Evolutionary conservation across 2,113 vertebrate species (phyloP).

Genomic region (Tragulus kanchil): DNA sequence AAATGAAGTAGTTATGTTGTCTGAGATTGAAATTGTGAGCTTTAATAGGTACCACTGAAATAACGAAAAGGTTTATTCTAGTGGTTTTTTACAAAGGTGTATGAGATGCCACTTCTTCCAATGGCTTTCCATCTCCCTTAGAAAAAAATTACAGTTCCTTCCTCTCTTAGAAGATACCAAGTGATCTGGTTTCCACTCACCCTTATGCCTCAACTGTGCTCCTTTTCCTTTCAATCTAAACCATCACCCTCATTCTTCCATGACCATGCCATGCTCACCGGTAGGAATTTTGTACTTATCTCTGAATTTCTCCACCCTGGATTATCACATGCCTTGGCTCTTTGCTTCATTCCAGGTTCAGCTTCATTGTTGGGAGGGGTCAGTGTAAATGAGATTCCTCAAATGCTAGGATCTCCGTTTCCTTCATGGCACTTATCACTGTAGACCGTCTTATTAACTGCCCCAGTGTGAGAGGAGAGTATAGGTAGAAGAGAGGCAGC

Average conservation of each 20-base stretch:
- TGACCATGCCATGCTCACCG: fast-evolving
- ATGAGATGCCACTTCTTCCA: neutral
- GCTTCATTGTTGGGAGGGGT: neutral
- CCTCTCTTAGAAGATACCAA: neutral
- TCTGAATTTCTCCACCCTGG: neutral
- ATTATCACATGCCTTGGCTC: neutral
- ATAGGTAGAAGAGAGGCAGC: neutral
- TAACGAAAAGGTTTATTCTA: neutral
- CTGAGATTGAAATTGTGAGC: neutral
- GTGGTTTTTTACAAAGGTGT: neutral
- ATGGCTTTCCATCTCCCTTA: neutral
- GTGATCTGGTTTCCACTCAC: no score
- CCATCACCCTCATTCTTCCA: neutral
- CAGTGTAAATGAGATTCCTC: neutral
- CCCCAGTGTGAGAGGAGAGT: neutral
- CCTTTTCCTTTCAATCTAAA: neutral
- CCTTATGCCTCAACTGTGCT: neutral
- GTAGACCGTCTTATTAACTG: neutral
- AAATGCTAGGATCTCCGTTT: neutral
- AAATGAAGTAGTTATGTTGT: neutral
- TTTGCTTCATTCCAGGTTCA: neutral
- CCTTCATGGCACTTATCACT: neutral
- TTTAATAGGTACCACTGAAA: neutral
- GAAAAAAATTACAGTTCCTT: neutral
- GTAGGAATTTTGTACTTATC: neutral